Evolutionary conservation across 2,113 vertebrate species (phyloP), one percentile per base, ranked within the genome.

Genomic region (Sarotherodon lohbergeri): DNA sequence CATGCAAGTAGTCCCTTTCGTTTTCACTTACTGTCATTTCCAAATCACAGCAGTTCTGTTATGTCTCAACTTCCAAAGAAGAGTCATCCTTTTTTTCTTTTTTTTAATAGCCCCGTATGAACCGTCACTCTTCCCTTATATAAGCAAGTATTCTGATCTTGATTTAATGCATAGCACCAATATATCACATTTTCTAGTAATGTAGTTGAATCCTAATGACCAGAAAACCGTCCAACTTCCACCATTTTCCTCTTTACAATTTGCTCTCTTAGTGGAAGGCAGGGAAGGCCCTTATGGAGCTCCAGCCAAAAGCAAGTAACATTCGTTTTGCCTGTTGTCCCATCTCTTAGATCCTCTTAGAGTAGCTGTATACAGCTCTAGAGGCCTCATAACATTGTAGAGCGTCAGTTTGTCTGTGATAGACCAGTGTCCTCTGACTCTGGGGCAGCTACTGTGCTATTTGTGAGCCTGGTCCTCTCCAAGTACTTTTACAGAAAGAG

Each of bases 301-400:
- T 85, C 86, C 90, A 39, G 32, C 81, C 88, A 96, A 95, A 96
- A 95, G 96, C 96, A 96, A 96, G 95, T 96, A 96, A 88, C 92
- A 81, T 59, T 34, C 57, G 61, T 61, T 36, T 9, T 41, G 63
- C 41, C 46, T 9, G 6, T 50, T 46, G n/a, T 73, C 43, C 36
- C 82, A 24, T 89, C 27, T 55, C 32, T 78, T 79, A 87, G 32
- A 48, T 24, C 36, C 17, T 36, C 79, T 41, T 16, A 56, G 17
- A 56, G 55, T 46, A 79, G 79, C 16, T 76, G 16, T 76, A 87
- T 55, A 43, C 41, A 7, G 46, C 5, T 55, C 16, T 86, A 92
- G 80, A 73, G 56, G 12, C 14, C 19, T 32, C 36, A 27, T 17
- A 46, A 66, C 19, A 13, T 57, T 85, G 55, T 66, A 61, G 41